Conservation (phyloP, 2,113 vertebrate genomes). For the Sigmodon hispidus region DNA sequence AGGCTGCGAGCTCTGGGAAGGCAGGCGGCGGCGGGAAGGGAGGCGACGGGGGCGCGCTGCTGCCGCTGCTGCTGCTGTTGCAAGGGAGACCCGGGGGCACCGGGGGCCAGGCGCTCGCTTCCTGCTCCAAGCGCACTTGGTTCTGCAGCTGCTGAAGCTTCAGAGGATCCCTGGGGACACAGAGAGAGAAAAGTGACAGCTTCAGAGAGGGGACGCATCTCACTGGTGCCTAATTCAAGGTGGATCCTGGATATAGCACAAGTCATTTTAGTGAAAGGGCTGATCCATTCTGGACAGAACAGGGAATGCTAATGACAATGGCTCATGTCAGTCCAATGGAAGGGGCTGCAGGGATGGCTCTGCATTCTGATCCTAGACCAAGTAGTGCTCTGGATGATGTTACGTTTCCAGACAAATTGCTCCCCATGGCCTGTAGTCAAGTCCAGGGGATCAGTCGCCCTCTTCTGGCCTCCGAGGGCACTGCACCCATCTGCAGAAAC, state of each 20-base stretch:
- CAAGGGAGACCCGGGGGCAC: conserved; percentile 58
- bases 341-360: not conserved
- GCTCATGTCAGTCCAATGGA: not conserved
- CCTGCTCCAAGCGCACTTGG: conserved; percentile 95
- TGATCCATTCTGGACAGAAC: not conserved
- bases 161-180: conserved; percentile 89
- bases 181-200: conserved; percentile 71
- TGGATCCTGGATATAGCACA: not conserved
- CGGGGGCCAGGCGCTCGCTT: conserved; percentile 85
- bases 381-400: not conserved
- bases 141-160: conserved; percentile 96
- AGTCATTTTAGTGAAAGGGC: not conserved
- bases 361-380: not conserved
- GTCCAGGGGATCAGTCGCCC: not conserved
- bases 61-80: not conserved
- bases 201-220: conserved; percentile 43
- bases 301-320: not conserved
- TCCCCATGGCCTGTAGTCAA: not conserved
- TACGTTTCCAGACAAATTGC: not conserved
- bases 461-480: not conserved
- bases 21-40: conserved; percentile 94
- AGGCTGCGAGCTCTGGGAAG: conserved; percentile 92
- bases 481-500: not conserved
- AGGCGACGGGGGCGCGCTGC: conserved; percentile 86
- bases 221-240: accelerated